Base-by-base conservation (phyloP, 2,797 vertebrate genomes). In the Gorsachius magnificus region DNA sequence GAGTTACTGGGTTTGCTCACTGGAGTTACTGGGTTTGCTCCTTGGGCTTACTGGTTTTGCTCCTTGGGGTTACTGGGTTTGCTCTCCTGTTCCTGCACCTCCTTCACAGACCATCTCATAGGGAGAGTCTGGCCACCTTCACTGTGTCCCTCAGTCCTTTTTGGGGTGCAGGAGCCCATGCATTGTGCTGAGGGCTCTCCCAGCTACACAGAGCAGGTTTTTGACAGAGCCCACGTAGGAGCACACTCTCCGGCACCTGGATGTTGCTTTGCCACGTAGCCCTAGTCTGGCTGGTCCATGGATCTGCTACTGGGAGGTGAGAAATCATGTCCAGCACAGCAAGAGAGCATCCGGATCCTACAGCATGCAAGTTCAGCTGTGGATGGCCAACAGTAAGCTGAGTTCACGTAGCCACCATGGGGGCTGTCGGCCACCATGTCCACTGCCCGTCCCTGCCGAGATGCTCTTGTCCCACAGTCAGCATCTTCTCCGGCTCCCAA, bases 401-500 rank as follows among this genome's bases (percentile, higher is more conserved):
- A 29, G 16, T 51, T 64, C 7, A 9, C 6, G 25, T 53, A 65
- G 20, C 38, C 41, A n/a, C 1, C 38, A 41, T 41, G 38, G 46
- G 53, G 41, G 16, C 28, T 80, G 31, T 20, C 0, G 7, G 22
- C 18, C 24, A 11, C 38, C 33, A 24, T 3, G 2, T 6, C n/a
- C 9, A 26, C 15, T 2, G 1, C 9, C 17, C 3, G 1, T 33
- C 18, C 29, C 19, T 0, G 2, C 16, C 3, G 3, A 46, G 8
- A 14, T 68, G 12, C 29, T 54, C 54, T 36, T 15, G 24, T 61
- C 46, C 61, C 12, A 13, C 31, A 5, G 1, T 24, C 18, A 11
- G 0, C 29, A 26, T n/a, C 26, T 80, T 7, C 36, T 71, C 14
- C 60, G 28, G 12, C 50, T 18, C 3, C 0, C 0, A 0, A 29